Base-by-base conservation (phyloP, 2,888 invertebrate species). In the Polyploca ridens region DNA sequence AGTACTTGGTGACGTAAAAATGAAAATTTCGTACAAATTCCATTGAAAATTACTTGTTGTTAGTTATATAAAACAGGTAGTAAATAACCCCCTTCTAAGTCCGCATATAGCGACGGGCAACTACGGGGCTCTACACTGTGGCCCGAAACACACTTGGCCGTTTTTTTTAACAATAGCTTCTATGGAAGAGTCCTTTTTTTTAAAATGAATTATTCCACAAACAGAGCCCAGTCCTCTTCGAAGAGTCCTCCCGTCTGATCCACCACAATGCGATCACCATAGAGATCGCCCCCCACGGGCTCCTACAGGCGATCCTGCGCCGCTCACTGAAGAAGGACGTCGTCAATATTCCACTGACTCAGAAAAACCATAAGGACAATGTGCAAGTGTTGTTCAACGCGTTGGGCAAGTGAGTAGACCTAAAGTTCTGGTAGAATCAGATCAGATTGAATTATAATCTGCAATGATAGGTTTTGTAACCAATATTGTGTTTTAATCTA, bases 281-380 rank as follows among this genome's bases (percentile, higher is more conserved):
- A 69, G 99, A 99, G 89, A 96, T 99, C 64, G 98, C 98, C 0
- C 98, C 99, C 0, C 98, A 99, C 77, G 97, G 98, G 8, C 94
- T 99, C 0, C 95, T 99, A 44, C 98, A 98, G 84, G 97, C 98
- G 0, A 98, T 99, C 78, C 92, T 99, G 8, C 96, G 97, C 69
- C 94, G 98, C 58, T 97, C 98, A 0, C 89, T 98, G 58, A 94
- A 94, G 75, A 90, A 96, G 63, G 95, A 96, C n/a, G 96, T 96
- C 69, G 94, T 95, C 35, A 97, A 97, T 82, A 93, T 98, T 57
- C 95, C 97, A 0, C 91, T 98, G 1, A 98, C 98, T 62, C 96
- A 97, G 82, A 95, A 95, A 66, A 96, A 95, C 11, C 95, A 96
- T 70, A 94, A 94, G 10, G 96, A 97, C 81, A 96, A 95, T 54